Conservation (phyloP, 1,140 invertebrate genomes). For the Ectropis grisescens region DNA sequence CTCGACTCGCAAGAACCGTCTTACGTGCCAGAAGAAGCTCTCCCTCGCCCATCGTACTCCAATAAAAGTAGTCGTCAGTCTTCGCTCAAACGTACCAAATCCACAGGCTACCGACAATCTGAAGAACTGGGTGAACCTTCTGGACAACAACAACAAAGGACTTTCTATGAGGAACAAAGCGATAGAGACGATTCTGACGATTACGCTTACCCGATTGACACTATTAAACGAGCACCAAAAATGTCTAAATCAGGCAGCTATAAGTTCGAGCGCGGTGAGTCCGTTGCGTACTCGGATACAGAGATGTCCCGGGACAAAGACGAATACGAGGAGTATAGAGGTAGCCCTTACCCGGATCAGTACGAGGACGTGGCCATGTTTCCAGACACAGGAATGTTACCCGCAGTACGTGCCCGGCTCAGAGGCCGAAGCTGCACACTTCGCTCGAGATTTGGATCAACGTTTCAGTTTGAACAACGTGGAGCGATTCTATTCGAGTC, state of each 20-base stretch:
- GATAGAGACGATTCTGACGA: slow-evolving; percentile 63
- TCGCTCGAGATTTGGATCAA: slow-evolving; percentile 47
- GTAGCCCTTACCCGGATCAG: slow-evolving; percentile 58
- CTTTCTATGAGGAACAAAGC: slow-evolving; percentile 50
- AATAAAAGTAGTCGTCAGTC: slow-evolving; percentile 58
- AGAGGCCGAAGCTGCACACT: slow-evolving; percentile 30
- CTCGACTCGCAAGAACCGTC: slow-evolving; percentile 59
- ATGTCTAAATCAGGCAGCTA: slow-evolving; percentile 52
- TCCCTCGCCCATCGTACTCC: slow-evolving; percentile 50
- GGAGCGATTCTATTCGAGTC: slow-evolving; percentile 60
- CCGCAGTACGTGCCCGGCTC: slow-evolving; percentile 56
- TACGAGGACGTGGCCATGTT: slow-evolving; percentile 62
- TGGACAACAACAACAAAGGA: slow-evolving; percentile 32
- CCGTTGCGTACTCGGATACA: slow-evolving; percentile 56
- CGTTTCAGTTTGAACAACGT: slow-evolving; percentile 60
- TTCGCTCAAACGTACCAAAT: slow-evolving; percentile 48
- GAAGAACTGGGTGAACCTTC: slow-evolving; percentile 48
- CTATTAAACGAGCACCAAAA: slow-evolving; percentile 65
- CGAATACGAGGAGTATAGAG: slow-evolving; percentile 54
- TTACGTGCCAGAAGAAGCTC: slow-evolving; percentile 51
- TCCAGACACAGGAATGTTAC: slow-evolving; percentile 63
- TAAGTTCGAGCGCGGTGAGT: slow-evolving; percentile 54
- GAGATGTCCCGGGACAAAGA: slow-evolving; percentile 57
- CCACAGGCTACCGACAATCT: slow-evolving; percentile 32
- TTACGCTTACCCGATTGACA: slow-evolving; percentile 63